These are phyloP conservation scores for Rhabdomys pumilio DNA, from an alignment of 2,797 vertebrate genomes.

Conservation along the genomic window DNA sequence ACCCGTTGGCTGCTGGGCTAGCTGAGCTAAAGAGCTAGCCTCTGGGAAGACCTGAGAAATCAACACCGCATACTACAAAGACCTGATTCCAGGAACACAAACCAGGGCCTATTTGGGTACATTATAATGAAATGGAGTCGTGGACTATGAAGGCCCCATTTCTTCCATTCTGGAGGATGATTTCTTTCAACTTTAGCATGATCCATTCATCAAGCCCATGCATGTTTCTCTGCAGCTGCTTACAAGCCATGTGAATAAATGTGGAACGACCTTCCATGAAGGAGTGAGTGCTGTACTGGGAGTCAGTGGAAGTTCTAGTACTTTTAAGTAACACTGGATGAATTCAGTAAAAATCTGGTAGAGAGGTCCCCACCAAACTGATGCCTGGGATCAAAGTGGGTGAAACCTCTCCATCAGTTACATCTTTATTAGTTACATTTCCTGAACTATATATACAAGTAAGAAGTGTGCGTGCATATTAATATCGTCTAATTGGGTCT, in stretches of 20 bases:
- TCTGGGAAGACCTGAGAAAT: not conserved
- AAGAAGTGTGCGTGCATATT: not conserved
- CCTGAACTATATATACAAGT: not conserved
- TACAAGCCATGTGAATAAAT: not conserved
- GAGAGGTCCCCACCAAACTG: not conserved
- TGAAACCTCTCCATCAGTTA: not conserved
- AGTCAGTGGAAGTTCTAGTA: not conserved
- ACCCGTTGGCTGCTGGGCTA: not conserved
- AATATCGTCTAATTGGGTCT: not conserved
- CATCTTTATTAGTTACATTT: not conserved
- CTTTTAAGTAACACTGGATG: not conserved
- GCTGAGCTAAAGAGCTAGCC: not conserved
- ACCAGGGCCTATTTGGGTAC: not conserved
- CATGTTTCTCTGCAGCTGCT: not conserved
- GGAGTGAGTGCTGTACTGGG: not conserved
- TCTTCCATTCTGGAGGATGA: not conserved
- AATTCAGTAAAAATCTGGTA: not conserved
- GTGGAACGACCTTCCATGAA: not conserved
- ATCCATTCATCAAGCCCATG: not conserved
- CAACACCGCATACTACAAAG: not conserved
- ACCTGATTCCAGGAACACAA: not conserved
- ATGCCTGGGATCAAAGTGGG: not conserved
- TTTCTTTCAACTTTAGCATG: not conserved
- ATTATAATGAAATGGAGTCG: not conserved
- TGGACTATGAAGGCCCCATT: not conserved